Evolutionary conservation across 2,888 invertebrate genomes (phyloP).

Genomic region (Resseliella maxima): DNA sequence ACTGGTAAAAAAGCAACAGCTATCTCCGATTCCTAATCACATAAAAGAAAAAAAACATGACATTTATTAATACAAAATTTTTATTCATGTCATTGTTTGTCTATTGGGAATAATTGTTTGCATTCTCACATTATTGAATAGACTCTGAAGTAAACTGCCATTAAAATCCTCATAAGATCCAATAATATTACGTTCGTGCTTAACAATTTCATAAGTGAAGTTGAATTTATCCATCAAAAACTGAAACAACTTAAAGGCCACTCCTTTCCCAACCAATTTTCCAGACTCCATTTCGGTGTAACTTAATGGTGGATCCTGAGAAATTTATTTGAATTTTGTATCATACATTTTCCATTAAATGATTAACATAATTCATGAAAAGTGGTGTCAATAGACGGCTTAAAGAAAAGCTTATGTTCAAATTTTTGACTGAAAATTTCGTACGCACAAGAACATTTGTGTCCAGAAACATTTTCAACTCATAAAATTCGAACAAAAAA

Average conservation of each 20-base stretch:
- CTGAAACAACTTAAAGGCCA: constrained; percentile 78
- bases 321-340: too few relatives aligned
- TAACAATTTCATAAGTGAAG: constrained; percentile 78
- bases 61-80: too few relatives aligned
- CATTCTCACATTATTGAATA: constrained; percentile 72
- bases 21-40: constrained; percentile 77
- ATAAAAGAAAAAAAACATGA: not conserved
- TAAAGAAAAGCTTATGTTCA: not conserved
- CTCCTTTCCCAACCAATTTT: constrained; percentile 73
- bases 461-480: too few relatives aligned
- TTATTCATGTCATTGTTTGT: too few relatives aligned
- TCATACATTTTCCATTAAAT: too few relatives aligned
- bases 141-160: constrained; percentile 74
- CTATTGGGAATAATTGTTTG: not conserved
- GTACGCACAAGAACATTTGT: not conserved
- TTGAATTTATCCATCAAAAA: constrained; percentile 77
- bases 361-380: too few relatives aligned
- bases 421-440: not conserved
- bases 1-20: constrained; percentile 82
- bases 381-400: too few relatives aligned
- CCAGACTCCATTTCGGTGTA: constrained; percentile 71
- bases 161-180: constrained; percentile 69
- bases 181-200: constrained; percentile 73
- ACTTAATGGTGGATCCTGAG: constrained; percentile 74
- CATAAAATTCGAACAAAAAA: not conserved